phyloP scores from a whole-genome alignment of 2,113 vertebrate species.

The Myiopsitta monachus region DNA sequence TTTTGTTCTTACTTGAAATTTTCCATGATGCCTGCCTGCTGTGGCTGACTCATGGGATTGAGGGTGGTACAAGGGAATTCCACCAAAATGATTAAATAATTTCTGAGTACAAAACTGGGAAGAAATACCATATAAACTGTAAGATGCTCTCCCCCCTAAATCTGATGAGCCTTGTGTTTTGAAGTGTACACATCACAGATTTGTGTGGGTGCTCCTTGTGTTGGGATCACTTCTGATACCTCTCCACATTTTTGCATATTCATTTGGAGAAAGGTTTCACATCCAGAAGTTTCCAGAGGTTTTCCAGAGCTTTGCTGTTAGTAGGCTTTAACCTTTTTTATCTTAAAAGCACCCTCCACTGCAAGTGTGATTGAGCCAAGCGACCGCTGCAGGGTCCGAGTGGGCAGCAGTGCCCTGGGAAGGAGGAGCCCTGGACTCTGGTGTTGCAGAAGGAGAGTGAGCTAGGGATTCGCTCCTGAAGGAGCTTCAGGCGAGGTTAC shows the following conservation, averaged over 20 bases:
- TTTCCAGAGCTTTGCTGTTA: background rate
- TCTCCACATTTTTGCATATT: background rate
- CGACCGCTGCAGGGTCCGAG: background rate
- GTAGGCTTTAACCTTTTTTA: background rate
- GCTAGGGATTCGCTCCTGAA: background rate
- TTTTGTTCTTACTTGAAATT: background rate
- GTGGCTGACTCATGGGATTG: background rate
- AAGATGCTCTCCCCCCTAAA: background rate
- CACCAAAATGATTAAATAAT: background rate
- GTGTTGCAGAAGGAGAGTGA: rapidly evolving
- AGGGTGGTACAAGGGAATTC: background rate
- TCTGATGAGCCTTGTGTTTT: background rate
- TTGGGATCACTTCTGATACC: background rate
- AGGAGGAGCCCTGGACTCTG: background rate
- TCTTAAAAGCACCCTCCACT: background rate
- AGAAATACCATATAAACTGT: background rate
- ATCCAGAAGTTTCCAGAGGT: background rate
- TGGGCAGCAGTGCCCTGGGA: background rate
- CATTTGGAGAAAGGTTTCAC: background rate
- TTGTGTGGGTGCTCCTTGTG: background rate
- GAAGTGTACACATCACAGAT: background rate
- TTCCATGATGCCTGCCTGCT: background rate
- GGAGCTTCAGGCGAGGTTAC: background rate
- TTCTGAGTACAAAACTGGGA: background rate
- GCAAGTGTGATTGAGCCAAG: background rate